phyloP scores from a whole-genome alignment of 1,140 invertebrate species.

The Brachionus paranguensis region DNA sequence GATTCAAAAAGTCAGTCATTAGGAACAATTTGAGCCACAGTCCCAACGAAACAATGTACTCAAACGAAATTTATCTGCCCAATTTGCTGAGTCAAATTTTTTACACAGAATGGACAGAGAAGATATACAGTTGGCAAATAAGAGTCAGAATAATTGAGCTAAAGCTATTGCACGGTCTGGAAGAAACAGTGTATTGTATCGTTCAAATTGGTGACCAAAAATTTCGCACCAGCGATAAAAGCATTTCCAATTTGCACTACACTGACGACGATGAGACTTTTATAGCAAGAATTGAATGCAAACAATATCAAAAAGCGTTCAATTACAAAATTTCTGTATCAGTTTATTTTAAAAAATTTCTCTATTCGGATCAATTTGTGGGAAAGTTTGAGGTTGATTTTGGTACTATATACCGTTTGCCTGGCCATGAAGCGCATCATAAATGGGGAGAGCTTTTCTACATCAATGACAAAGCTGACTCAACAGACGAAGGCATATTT shows the following conservation, averaged over 20 bases:
- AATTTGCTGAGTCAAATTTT: conserved; percentile 22
- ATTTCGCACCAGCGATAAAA: conserved; percentile 30
- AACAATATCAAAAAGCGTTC: conserved; percentile 28
- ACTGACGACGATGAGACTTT: background rate
- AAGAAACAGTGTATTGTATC: conserved; percentile 10
- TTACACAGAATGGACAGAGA: background rate
- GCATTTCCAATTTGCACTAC: conserved; percentile 2
- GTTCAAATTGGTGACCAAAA: conserved; percentile 27
- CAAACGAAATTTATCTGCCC: conserved; percentile 5
- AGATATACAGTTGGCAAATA: conserved; percentile 31
- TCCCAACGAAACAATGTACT: background rate
- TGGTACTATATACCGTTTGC: conserved; percentile 16
- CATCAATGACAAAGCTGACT: background rate
- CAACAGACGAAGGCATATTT: background rate
- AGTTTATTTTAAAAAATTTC: conserved; percentile 8
- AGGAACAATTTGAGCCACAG: background rate
- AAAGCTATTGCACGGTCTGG: background rate
- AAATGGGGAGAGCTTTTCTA: conserved; percentile 24
- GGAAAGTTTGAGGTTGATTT: conserved; percentile 32
- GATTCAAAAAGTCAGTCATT: background rate
- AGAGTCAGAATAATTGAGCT: conserved; percentile 9
- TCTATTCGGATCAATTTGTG: background rate
- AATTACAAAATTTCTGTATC: conserved; percentile 26
- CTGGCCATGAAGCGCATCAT: conserved; percentile 18
- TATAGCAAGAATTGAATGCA: background rate